Evolutionary conservation across 2,113 vertebrate genomes (phyloP).

Genomic region (Camelus dromedarius): DNA sequence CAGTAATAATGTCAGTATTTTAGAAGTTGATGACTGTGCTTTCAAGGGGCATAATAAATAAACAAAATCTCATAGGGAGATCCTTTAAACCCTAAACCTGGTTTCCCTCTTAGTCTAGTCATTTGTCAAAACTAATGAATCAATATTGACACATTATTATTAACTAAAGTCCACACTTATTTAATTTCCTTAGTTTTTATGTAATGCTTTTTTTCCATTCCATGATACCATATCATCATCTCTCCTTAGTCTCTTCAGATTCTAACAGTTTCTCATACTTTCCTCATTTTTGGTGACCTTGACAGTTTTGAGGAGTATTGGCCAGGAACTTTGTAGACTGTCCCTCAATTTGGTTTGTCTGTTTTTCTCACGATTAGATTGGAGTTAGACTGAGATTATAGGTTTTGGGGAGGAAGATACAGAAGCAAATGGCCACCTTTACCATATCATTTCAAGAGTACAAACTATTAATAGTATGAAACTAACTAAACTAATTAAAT

Average conservation of each 20-base stretch:
- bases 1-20: slow-evolving; percentile 15
- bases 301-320: background rate
- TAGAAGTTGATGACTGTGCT: slow-evolving; percentile 32
- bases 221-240: background rate
- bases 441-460: background rate
- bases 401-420: background rate
- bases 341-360: background rate
- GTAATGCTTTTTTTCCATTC: background rate
- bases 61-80: background rate
- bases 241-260: background rate
- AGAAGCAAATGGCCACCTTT: background rate
- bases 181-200: slow-evolving; percentile 23
- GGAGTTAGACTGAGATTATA: background rate
- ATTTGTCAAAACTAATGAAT: slow-evolving; percentile 25
- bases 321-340: background rate
- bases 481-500: background rate
- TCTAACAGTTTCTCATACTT: background rate
- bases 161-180: background rate
- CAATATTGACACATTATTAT: background rate
- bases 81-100: background rate
- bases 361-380: background rate
- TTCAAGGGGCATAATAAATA: slow-evolving; percentile 9
- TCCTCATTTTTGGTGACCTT: background rate
- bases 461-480: background rate
- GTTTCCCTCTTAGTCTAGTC: background rate